Evolutionary conservation across 2,888 invertebrate species (phyloP).

Genomic region (Dromius quadrimaculatus): DNA sequence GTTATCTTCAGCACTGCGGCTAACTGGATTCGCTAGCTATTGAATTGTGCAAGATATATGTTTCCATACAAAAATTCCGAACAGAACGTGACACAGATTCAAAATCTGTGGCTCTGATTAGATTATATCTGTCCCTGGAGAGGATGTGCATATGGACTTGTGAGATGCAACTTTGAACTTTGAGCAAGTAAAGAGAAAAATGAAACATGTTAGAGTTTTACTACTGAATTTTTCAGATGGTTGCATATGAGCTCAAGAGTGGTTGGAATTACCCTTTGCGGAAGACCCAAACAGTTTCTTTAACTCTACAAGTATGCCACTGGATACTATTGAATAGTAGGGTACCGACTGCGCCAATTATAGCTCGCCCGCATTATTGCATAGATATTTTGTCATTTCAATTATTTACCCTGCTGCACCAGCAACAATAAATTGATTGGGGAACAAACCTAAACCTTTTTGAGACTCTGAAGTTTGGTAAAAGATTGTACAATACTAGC

Average conservation of each 20-base stretch:
- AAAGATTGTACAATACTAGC: too few species aligned
- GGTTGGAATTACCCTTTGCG: too few species aligned
- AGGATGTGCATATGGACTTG: constrained; percentile 32
- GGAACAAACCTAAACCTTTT: too few species aligned
- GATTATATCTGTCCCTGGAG: constrained; percentile 21
- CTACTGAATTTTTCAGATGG: constrained; percentile 24
- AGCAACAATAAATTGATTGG: too few species aligned
- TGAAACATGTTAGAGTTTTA: constrained; percentile 25
- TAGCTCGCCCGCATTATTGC: too few species aligned
- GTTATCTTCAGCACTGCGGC: constrained; percentile 26
- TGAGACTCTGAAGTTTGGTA: too few species aligned
- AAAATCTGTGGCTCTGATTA: constrained; percentile 37
- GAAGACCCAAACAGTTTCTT: too few species aligned
- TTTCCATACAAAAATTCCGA: constrained; percentile 44
- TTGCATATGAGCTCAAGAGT: too few species aligned
- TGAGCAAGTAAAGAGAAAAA: constrained; percentile 19
- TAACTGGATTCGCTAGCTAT: constrained; percentile 41
- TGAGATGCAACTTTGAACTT: neutral
- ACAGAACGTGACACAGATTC: constrained; percentile 45
- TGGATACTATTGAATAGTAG: constrained; percentile 19
- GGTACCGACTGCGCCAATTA: neutral
- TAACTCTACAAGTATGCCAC: constrained; percentile 27
- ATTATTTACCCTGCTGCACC: too few species aligned
- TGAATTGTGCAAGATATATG: constrained; percentile 50
- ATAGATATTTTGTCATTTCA: too few species aligned